Evolutionary conservation across 2,113 vertebrate species (phyloP), one percentile per base, ranked within the genome.

Genomic region (Scomber japonicus): DNA sequence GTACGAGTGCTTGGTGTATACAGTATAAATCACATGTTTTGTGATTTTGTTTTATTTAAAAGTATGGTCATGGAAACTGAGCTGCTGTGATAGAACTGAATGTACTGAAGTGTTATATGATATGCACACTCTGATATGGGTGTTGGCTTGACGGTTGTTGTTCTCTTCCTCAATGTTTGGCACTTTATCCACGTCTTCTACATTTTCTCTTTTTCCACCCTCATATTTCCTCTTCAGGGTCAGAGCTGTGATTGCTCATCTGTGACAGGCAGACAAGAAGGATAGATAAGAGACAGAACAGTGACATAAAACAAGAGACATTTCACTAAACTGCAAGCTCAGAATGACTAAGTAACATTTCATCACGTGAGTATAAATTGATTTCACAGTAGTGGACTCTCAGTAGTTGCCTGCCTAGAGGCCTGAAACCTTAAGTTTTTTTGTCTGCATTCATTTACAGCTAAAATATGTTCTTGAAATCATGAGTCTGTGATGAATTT

Each of bases 151-250:
- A 60, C 71, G 66, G 74, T 77, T 78, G 78, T 62, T 81, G 74
- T 86, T 90, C 89, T 93, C 90, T 90, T 94, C 93, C 88, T 90
- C 92, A 86, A 86, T 90, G 88, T 92, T 88, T 92, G 90, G 89
- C 87, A 85, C 92, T 88, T 89, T 19, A 78, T 89, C 68, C 78
- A 61, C 74, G 48, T 82, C 79, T 70, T 78, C 74, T 79, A 49
- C 31, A 10, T 75, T 64, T 73, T 83, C 75, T 84, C 65, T 67
- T 77, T 60, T 83, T 89, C 68, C 75, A 46, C 57, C 56, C 81
- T 95, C 91, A 95, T 91, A 95, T 94, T 89, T 94, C 94, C 27
- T 95, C 94, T 66, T 95, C 95, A 13, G 84, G 91, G 82, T 94
- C 95, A 74, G 91, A 94, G 93, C 90, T 95, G 92, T 94, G 93